Conservation (phyloP, 1,140 invertebrate species). For the Pseudomyrmex gracilis region DNA sequence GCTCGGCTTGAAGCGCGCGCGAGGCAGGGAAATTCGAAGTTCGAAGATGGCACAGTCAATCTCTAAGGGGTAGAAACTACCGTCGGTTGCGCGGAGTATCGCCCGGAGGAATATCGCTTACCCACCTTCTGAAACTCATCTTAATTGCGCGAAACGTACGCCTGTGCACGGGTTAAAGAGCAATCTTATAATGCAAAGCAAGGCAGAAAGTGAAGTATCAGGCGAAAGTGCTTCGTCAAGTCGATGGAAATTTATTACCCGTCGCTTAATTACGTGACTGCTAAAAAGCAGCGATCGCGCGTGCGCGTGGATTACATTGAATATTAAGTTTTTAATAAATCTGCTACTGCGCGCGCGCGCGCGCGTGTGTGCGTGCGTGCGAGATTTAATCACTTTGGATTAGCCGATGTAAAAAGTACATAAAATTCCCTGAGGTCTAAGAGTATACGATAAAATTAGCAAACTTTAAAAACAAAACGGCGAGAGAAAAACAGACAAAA, state of each 20-base stretch:
- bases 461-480: conserved; percentile 13
- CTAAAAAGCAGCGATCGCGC: conserved; percentile 61
- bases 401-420: conserved; percentile 4
- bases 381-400: conserved; percentile 36
- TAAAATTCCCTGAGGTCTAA: background rate
- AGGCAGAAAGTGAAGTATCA: conserved; percentile 65
- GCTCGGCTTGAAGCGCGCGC: background rate
- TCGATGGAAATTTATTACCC: conserved; percentile 70
- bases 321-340: conserved; percentile 61
- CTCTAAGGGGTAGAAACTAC: conserved; percentile 46
- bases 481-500: background rate
- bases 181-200: conserved; percentile 62
- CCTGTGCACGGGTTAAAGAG: conserved; percentile 42
- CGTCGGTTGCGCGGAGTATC: conserved; percentile 26
- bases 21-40: conserved; percentile 35
- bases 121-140: conserved; percentile 42
- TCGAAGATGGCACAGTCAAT: conserved; percentile 49
- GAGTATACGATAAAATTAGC: conserved; percentile 21
- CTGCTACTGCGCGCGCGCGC: conserved; percentile 30
- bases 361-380: background rate
- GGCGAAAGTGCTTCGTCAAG: conserved; percentile 72
- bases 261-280: conserved; percentile 60
- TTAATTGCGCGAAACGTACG: conserved; percentile 54
- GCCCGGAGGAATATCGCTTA: conserved; percentile 60
- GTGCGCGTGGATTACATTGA: background rate